Percentiles rank a stretch among this genome's conserved stretches.
These are phyloP conservation scores for Pseudochirops cupreus DNA, from an alignment of 2,797 vertebrate species.

Conservation along the genomic window DNA sequence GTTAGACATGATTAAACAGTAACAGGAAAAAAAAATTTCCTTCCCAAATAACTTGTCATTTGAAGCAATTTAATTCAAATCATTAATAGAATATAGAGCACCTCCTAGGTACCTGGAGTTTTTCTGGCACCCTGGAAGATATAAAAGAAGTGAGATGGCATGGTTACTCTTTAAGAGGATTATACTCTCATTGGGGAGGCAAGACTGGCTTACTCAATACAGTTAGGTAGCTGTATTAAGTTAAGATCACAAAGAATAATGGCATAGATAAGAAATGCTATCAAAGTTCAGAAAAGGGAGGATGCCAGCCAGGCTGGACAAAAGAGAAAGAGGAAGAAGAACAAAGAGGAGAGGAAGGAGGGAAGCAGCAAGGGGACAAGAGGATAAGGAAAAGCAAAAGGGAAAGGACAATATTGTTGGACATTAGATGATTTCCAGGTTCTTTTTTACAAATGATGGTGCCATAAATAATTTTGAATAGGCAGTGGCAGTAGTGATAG, in stretches of 20 bases:
- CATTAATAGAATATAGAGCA: neutral
- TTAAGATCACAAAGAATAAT: neutral
- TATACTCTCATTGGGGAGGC: neutral
- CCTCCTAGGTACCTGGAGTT: neutral
- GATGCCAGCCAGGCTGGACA: neutral
- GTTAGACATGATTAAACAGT: too few relatives aligned
- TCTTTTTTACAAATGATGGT: neutral
- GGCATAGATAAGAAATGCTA: neutral
- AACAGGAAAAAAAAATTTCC: too few relatives aligned
- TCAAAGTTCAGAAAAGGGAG: neutral
- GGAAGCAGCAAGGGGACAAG: neutral
- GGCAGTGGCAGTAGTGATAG: neutral
- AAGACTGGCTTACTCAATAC: neutral
- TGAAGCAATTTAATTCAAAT: neutral
- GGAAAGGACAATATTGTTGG: neutral
- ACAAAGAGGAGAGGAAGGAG: neutral
- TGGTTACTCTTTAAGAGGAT: neutral
- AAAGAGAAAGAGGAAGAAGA: neutral
- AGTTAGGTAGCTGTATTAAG: neutral
- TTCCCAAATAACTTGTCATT: too few relatives aligned
- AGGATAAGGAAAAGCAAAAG: neutral
- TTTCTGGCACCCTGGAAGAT: neutral
- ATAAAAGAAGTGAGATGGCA: neutral
- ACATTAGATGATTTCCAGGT: neutral
- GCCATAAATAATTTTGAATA: neutral